phyloP scores from a whole-genome alignment of 2,797 vertebrate species.

The Glossophaga mutica region DNA sequence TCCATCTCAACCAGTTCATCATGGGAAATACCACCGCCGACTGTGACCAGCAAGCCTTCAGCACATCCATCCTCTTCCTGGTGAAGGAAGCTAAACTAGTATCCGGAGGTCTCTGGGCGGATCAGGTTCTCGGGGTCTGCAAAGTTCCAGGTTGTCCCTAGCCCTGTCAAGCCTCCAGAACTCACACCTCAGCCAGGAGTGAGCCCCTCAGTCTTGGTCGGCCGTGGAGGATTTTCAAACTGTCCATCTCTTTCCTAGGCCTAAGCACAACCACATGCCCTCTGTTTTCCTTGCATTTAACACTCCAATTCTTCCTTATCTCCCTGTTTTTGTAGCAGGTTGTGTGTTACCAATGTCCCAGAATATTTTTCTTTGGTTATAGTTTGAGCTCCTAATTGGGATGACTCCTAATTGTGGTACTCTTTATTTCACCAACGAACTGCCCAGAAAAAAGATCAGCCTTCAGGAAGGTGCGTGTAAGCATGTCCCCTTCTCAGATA shows the following conservation, averaged over 20 bases:
- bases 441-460: neutral
- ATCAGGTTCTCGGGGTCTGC: neutral
- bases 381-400: neutral
- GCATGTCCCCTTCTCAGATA: neutral
- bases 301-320: neutral
- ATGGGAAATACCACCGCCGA: neutral
- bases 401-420: neutral
- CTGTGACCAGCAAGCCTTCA: neutral
- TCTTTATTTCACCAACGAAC: slow-evolving; percentile 4
- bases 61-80: neutral
- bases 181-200: neutral
- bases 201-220: neutral
- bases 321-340: neutral
- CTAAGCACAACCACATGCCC: neutral
- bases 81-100: neutral
- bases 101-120: neutral
- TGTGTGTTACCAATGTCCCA: neutral
- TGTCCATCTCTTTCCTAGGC: neutral
- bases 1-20: neutral
- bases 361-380: neutral
- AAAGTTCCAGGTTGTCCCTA: neutral
- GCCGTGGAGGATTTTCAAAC: neutral
- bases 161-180: neutral
- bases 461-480: neutral
- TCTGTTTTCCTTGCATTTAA: neutral